Conservation (phyloP, 2,113 vertebrate species). For the Stegostoma tigrinum region DNA sequence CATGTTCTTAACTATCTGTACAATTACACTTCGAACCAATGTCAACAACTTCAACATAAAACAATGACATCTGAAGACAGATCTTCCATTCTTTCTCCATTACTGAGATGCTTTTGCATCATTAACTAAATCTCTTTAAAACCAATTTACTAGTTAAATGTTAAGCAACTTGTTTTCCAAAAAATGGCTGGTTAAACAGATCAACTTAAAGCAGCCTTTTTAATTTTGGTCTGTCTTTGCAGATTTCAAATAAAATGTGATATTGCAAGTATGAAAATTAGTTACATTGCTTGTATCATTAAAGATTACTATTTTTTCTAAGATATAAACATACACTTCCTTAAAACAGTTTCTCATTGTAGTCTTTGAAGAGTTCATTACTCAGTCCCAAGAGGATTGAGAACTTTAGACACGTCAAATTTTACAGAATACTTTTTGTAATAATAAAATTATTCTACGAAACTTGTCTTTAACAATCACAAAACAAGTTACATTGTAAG, state of each 20-base stretch:
- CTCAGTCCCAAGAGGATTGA: neutral
- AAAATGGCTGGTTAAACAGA: neutral
- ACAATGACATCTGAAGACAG: neutral
- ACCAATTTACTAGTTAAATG: neutral
- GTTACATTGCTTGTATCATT: constrained; percentile 8
- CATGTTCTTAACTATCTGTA: neutral
- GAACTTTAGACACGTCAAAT: constrained; percentile 8
- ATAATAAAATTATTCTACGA: constrained; percentile 67
- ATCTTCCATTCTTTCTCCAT: neutral
- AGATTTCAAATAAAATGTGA: neutral
- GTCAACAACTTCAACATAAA: neutral
- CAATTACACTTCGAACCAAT: neutral
- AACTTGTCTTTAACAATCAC: constrained; percentile 71
- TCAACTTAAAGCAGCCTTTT: neutral
- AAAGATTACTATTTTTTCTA: constrained; percentile 5
- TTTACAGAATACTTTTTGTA: constrained; percentile 51
- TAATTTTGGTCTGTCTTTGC: neutral
- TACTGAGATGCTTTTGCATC: neutral
- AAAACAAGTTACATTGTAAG: constrained; percentile 62
- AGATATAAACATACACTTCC: constrained; percentile 6
- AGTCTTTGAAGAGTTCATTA: constrained; percentile 22
- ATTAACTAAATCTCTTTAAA: neutral
- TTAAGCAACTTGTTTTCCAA: neutral
- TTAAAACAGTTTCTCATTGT: neutral
- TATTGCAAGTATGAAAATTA: neutral